Evolutionary conservation across 1,140 invertebrate genomes (phyloP), one percentile per base, ranked within the genome.

Genomic region (Coelopa frigida): DNA sequence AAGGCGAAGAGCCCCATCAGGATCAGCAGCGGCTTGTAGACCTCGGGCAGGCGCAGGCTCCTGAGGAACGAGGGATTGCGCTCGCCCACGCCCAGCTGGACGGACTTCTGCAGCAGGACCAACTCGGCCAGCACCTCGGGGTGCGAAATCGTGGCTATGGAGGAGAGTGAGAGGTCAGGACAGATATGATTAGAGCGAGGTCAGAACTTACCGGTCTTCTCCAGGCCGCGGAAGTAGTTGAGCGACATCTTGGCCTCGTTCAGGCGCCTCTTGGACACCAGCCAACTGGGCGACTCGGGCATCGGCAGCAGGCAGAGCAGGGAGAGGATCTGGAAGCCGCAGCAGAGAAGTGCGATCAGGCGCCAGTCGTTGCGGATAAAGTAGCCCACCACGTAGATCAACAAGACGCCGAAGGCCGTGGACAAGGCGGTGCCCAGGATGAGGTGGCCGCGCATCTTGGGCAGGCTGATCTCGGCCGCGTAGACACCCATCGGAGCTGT

Each of bases 211-310:
- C 61, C 41, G 43, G 61, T 56, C 41, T 59, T 61, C 8, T 70
- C 56, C 52, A 80, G 49, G 22, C 77, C 75, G 52, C 79, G 63
- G 57, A 81, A 73, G 59, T 70, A 73, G 27, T 73, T 75, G 1
- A 79, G 58, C 0, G 72, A 58, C 15, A 56, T 55, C 20, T 75
- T 70, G 0, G 81, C 80, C 41, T 82, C 76, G 0, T 76, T 71
- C 5, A 64, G 51, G 12, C 72, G 70, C 39, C 75, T 75, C 45
- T 73, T 70, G 43, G 74, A 69, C 23, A 76, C 57, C 18, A 85
- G 58, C 83, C 84, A 89, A 20, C 80, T 67, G 2, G 85, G 85
- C 12, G 82, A 79, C 70, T 89, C 86, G 0, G 84, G 82, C 17
- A 87, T 61, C 0, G 78, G 62, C 2, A 77, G 64, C 2, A 76